Base-by-base conservation (phyloP, 2,888 invertebrate species). In the Stictocephala bisonia region DNA sequence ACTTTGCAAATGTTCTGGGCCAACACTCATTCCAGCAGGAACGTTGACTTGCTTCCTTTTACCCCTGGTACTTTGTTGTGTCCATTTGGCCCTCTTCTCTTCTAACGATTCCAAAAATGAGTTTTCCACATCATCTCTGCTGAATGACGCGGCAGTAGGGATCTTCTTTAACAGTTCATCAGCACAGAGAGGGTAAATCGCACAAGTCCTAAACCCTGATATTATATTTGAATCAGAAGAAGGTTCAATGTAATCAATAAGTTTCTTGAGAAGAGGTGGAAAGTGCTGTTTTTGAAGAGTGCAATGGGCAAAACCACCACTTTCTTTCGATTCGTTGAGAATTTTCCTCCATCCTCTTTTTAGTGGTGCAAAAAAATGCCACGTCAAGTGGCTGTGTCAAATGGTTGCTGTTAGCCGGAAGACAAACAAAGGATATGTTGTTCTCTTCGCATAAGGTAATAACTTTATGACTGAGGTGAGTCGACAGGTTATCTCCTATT, bases 401-500 rank as follows among this genome's bases (percentile, higher is more conserved):
- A 74, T 79, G 79, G 1, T 79, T 76, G n/a, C 76, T 72, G 75
- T 80, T 80, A 9, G 78, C 75, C 9, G 80, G 80, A 15, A 81
- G 71, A 44, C 83, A 79, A 31, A 81, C 73, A 74, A 82, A 80
- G 13, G 64, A 69, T 20, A 81, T 81, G 68, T 80, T 68, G 73
- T 81, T 76, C 26, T 9, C 79, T 58, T 79, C 73, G 74, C 82
- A 83, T 22, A 75, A 15, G 41, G 78, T 48, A 13, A 83, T 22
- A 35, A 82, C 79, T 29, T 77, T 72, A 15, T 51, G 24, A 60
- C 68, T 75, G 22, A 81, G 58, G 66, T 83, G 81, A 26, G 76
- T 70, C 3, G 77, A 50, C 18, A 82, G 72, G 74, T 82, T 83
- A 73, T 83, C 80, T 11, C 83, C 81, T 58, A 83, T 77, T 9